Evolutionary conservation across 2,113 vertebrate genomes (phyloP).

Genomic region (Enhydra lutris): DNA sequence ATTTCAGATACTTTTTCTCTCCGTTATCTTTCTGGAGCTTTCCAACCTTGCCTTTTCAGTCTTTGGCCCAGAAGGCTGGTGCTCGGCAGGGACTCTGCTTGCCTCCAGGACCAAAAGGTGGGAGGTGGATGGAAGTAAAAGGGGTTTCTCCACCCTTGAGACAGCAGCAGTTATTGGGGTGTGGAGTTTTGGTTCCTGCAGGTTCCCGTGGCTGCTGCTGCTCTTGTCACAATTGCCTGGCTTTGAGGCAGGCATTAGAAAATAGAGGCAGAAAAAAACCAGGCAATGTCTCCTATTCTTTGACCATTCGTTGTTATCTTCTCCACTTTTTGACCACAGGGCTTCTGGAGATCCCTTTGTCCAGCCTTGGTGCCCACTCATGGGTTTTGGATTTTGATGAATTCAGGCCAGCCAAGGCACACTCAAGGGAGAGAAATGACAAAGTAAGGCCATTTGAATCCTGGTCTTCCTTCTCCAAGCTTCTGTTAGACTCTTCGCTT

Average conservation of each 20-base stretch:
- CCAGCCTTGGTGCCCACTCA: neutral
- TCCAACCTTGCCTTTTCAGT: neutral
- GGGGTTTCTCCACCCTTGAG: neutral
- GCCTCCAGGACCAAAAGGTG: neutral
- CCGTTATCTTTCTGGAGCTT: neutral
- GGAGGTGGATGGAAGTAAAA: neutral
- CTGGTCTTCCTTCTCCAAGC: neutral
- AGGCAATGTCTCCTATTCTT: neutral
- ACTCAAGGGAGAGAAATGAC: neutral
- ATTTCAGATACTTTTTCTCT: neutral
- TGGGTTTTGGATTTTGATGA: neutral
- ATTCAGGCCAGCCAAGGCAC: neutral
- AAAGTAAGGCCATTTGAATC: neutral
- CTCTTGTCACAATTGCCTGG: neutral
- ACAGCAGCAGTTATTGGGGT: accelerated
- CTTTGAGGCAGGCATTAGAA: neutral
- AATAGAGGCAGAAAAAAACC: neutral
- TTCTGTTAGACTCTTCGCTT: neutral
- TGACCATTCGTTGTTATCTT: neutral
- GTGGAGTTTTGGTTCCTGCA: neutral
- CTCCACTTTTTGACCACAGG: neutral
- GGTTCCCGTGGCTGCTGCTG: accelerated
- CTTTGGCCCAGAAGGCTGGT: neutral
- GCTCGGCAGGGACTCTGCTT: neutral
- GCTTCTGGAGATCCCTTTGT: neutral